Conservation (phyloP, 1,140 invertebrate genomes). For the Tetranychus urticae region DNA sequence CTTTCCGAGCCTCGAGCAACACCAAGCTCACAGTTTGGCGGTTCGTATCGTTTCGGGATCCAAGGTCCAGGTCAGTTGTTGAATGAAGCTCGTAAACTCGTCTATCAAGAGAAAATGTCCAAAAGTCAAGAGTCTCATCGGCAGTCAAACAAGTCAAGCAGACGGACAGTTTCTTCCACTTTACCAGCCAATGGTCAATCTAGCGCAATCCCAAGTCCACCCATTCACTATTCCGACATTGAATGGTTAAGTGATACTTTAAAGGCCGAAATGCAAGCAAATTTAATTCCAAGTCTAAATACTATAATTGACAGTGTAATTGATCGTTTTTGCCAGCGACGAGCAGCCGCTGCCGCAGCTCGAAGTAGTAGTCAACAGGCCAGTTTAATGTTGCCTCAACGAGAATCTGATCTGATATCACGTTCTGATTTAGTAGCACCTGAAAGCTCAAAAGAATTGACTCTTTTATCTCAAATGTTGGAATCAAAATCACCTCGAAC, state of each 20-base stretch:
- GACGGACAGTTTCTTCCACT: background rate
- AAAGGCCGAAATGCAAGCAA: slow-evolving; percentile 65
- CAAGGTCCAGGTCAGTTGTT: slow-evolving; percentile 7
- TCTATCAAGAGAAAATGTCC: slow-evolving; percentile 28
- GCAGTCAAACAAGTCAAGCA: background rate
- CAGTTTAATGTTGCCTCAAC: background rate
- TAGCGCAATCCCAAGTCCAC: slow-evolving; percentile 10
- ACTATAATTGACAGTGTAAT: slow-evolving; percentile 52
- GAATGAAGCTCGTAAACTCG: slow-evolving; percentile 10
- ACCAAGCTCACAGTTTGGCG: background rate
- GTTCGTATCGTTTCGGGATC: background rate
- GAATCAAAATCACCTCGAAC: slow-evolving; percentile 33
- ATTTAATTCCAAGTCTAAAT: slow-evolving; percentile 34
- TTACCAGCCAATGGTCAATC: background rate
- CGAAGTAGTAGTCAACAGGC: background rate
- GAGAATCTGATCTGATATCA: too few species aligned
- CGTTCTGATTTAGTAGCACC: slow-evolving; percentile 1
- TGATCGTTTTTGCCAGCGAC: slow-evolving; percentile 50
- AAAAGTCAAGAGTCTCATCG: background rate
- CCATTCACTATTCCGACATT: slow-evolving; percentile 31
- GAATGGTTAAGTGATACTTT: slow-evolving; percentile 64
- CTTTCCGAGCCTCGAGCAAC: background rate
- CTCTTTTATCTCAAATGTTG: slow-evolving; percentile 34
- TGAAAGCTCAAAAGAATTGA: slow-evolving; percentile 4
- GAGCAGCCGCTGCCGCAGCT: background rate